Evolutionary conservation across 1,140 invertebrate genomes (phyloP).

Genomic region (Leptinotarsa defecta): DNA sequence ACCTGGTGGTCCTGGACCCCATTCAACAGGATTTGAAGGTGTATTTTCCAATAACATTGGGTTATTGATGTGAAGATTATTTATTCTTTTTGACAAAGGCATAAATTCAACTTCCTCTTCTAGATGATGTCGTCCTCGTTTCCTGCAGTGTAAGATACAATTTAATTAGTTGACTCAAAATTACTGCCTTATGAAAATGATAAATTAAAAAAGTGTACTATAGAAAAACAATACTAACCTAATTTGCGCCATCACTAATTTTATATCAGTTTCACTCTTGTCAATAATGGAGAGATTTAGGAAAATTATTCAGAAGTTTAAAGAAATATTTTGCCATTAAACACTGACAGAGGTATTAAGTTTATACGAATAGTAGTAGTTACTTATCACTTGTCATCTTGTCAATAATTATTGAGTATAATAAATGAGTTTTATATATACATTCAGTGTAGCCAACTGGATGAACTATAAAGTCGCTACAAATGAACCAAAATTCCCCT

Average conservation of each 20-base stretch:
- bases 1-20: conserved; percentile 46
- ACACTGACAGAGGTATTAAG: no score
- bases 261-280: conserved; percentile 2
- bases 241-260: not conserved
- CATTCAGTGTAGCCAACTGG: no score
- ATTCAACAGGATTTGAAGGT: conserved; percentile 34
- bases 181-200: not conserved
- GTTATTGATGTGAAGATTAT: conserved; percentile 75
- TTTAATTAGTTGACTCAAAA: not conserved
- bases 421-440: no score
- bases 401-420: no score
- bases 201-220: not conserved
- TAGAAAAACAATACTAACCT: no score
- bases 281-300: not conserved
- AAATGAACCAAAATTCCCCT: no score
- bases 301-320: not conserved
- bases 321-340: no score
- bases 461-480: no score
- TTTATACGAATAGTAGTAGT: no score
- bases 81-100: conserved; percentile 77
- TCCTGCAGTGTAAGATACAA: conserved; percentile 58
- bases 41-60: conserved; percentile 41
- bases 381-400: no score
- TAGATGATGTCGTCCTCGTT: conserved; percentile 62
- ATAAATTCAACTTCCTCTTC: conserved; percentile 75